A percentile compares a stretch with the other conserved stretches of the same genome.
These are phyloP conservation scores for Protonemura montana DNA, from an alignment of 2,888 invertebrate species.

Conservation along the genomic window DNA sequence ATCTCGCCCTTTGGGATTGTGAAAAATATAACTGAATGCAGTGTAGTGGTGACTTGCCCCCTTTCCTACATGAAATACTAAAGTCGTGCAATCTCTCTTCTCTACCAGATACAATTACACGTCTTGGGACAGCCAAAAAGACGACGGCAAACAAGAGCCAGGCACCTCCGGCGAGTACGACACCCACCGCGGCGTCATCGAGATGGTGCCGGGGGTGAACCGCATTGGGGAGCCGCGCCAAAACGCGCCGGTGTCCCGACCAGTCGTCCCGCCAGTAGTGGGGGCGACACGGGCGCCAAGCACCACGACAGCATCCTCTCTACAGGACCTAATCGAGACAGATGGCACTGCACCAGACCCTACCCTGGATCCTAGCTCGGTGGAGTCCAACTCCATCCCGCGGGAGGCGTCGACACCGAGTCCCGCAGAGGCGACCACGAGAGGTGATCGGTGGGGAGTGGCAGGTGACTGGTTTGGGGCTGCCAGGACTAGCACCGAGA, in stretches of 20 bases:
- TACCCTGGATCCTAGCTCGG: constrained; percentile 8
- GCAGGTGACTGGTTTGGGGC: constrained; percentile 27
- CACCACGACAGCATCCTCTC: not conserved
- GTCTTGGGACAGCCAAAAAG: constrained; percentile 17
- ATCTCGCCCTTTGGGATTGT: too few relatives aligned
- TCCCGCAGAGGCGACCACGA: not conserved
- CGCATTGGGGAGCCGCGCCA: not conserved
- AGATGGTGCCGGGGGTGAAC: not conserved
- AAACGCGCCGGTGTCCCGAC: too few relatives aligned
- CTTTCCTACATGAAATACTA: too few relatives aligned
- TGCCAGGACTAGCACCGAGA: not conserved
- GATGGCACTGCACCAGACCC: constrained; percentile 9
- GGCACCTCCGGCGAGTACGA: not conserved
- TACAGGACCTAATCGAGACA: not conserved
- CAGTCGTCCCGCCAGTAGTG: not conserved
- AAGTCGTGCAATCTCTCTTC: too few relatives aligned
- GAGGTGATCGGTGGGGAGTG: not conserved
- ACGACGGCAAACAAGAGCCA: not conserved
- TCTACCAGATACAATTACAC: constrained; percentile 32
- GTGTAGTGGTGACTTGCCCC: too few relatives aligned
- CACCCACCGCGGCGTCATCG: not conserved
- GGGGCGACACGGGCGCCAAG: not conserved
- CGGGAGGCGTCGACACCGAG: not conserved
- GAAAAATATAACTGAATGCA: too few relatives aligned
- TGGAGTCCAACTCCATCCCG: constrained; percentile 15